phyloP scores from a whole-genome alignment of 1,140 invertebrate species.

The Periplaneta americana region DNA sequence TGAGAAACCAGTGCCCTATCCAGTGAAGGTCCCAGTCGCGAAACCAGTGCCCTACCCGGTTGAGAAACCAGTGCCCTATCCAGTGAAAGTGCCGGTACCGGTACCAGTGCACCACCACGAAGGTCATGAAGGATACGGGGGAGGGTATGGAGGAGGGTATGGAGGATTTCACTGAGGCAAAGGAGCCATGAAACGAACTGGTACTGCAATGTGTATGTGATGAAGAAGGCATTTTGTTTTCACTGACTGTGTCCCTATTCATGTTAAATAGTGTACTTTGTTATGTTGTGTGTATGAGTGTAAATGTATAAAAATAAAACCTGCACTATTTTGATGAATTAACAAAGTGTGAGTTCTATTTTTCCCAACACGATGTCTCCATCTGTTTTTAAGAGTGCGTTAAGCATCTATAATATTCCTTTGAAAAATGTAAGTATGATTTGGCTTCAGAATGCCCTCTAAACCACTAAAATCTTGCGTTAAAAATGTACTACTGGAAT shows the following conservation, averaged over 20 bases:
- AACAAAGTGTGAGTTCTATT: background rate
- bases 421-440: no score
- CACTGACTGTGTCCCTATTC: background rate
- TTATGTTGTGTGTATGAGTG: background rate
- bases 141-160: background rate
- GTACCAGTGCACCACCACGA: background rate
- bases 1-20: conserved; percentile 11
- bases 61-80: conserved; percentile 3
- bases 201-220: background rate
- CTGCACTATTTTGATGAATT: background rate
- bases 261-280: background rate
- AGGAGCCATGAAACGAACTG: background rate
- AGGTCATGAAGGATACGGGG: background rate
- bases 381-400: no score
- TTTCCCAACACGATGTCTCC: no score
- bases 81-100: conserved; percentile 7
- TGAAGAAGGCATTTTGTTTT: background rate
- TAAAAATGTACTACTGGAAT: no score
- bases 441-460: no score
- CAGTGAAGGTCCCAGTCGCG: conserved; percentile 12
- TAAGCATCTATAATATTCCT: no score
- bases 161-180: background rate
- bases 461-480: no score
- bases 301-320: background rate
- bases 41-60: conserved; percentile 2